Base-by-base conservation (phyloP, 2,797 vertebrate genomes). In the Leptatherina wallacei region DNA sequence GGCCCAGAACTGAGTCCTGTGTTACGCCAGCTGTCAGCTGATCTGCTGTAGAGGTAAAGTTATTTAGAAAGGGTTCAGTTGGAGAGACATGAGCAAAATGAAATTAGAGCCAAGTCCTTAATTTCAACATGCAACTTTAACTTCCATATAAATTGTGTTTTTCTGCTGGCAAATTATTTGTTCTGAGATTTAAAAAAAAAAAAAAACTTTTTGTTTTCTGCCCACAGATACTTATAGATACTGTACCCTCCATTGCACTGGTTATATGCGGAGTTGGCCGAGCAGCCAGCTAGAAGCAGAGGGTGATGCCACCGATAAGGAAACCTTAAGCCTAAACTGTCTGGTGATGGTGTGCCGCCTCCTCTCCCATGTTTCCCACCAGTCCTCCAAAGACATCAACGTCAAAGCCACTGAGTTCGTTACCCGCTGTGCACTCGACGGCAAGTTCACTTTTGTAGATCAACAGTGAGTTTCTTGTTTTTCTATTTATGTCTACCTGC, bases 231-330 rank as follows among this genome's bases (percentile, higher is more conserved):
- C 91, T 3, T 92, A 90, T 78, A 93, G 95, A 88, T 99, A 98
- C 94, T 98, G 96, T 80, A 98, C 97, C 69, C 97, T 99, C 83
- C 97, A 98, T 89, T 98, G 98, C 92, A 98, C 97, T 29, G 98
- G 98, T 61, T 99, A 99, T 92, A 91, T 99, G 92, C 96, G 96
- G 73, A 97, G 96, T 62, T 98, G 96, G 96, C 96, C 96, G 0
- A 95, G 96, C 60, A 96, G 95, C 58, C 96, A 97, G 86, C 94
- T 96, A 94, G 97, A 97, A 29, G 83, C 96, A 3, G 96, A 98
- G 65, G 94, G 90, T 0, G 96, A 71, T 0, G 33, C 96, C 42
- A 85, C 89, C 0, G 97, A 98, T 69, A 96, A 95, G 0, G 96
- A 97, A 73, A 93, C 94, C n/a, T 95, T 95, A 0, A 95, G 93